Percentiles rank a stretch among this genome's conserved stretches.
These are phyloP conservation scores for Sebastes itinus DNA, from an alignment of 2,797 vertebrate species.

Conservation along the genomic window DNA sequence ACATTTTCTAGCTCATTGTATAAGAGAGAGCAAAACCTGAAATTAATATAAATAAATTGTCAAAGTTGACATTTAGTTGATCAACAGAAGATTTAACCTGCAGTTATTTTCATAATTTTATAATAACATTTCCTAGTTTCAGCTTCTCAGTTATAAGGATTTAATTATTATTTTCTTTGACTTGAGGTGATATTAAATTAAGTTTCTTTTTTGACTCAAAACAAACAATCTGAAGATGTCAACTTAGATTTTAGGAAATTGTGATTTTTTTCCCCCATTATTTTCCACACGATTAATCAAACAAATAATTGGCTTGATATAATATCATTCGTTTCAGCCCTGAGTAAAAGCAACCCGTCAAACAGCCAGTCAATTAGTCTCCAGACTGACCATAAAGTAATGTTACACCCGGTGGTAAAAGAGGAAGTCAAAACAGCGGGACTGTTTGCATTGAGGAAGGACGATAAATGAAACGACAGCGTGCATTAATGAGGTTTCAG, in stretches of 20 bases:
- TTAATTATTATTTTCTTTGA: neutral
- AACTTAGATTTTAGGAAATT: neutral
- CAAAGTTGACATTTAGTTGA: neutral
- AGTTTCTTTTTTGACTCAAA: neutral
- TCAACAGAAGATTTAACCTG: neutral
- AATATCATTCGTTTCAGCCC: neutral
- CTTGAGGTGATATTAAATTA: neutral
- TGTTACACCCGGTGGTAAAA: neutral
- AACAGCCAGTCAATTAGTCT: neutral
- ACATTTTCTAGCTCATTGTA: neutral
- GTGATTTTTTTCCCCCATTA: neutral
- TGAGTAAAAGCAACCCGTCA: neutral
- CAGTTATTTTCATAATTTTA: neutral
- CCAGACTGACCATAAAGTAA: neutral
- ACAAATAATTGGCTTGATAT: neutral
- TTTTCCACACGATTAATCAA: neutral
- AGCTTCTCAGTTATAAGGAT: neutral
- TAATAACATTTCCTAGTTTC: neutral
- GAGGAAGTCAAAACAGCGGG: slow-evolving; percentile 25
- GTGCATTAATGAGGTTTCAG: slow-evolving; percentile 43
- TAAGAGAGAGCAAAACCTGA: neutral
- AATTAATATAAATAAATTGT: neutral
- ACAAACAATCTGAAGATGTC: neutral
- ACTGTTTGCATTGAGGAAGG: slow-evolving; percentile 15
- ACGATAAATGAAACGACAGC: slow-evolving; percentile 31